Evolutionary conservation across 1,140 invertebrate species (phyloP).

Genomic region (Apis florea): DNA sequence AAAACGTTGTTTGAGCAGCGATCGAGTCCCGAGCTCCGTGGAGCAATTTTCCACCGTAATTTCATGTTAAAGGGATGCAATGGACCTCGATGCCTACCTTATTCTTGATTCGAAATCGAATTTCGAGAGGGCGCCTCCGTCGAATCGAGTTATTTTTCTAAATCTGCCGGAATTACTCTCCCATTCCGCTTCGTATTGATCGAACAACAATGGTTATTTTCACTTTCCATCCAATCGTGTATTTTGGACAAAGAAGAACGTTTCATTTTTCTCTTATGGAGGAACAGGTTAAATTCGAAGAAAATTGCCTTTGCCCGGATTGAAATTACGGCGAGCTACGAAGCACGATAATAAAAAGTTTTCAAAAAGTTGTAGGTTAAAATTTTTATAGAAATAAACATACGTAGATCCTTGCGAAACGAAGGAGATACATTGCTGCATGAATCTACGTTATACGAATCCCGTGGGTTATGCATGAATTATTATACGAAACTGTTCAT

Average conservation of each 20-base stretch:
- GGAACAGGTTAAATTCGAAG: not conserved
- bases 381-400: not conserved
- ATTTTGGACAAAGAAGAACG: not conserved
- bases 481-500: not conserved
- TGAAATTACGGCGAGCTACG: not conserved
- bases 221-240: not conserved
- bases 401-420: not conserved
- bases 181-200: not conserved
- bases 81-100: not conserved
- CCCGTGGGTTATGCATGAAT: not conserved
- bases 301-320: not conserved
- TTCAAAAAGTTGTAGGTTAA: not conserved
- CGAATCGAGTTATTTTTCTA: conserved; percentile 12
- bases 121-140: not conserved
- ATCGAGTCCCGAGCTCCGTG: conserved; percentile 14
- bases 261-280: not conserved
- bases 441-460: not conserved
- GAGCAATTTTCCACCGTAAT: conserved; percentile 42
- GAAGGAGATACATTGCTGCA: not conserved
- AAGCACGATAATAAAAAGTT: not conserved
- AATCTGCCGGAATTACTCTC: not conserved
- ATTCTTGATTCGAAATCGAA: conserved; percentile 40
- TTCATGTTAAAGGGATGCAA: conserved; percentile 35
- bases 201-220: not conserved
- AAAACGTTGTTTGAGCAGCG: conserved; percentile 21